Base-by-base conservation (phyloP, 2,888 invertebrate genomes). In the Gymnosoma rotundatum region DNA sequence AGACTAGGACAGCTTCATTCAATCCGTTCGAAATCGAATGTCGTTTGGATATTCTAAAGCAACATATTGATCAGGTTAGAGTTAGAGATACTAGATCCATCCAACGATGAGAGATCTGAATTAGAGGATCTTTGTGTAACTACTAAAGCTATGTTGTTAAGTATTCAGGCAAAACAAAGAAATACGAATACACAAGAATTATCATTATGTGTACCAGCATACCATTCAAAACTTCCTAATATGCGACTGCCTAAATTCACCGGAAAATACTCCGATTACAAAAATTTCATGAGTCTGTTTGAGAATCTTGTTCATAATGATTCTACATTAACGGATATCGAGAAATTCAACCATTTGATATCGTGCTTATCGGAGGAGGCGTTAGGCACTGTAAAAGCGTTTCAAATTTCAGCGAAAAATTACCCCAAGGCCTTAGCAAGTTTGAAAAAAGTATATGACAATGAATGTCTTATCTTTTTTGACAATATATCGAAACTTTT, bases 401-500 rank as follows among this genome's bases (percentile, higher is more conserved):
- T 50, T 50, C 50, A 61, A 25, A 25, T 25, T 25, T 25, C 4
- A 25, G 25, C 25, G 25, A 4, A 25, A 25, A 25, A 25, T 25
- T 25, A 25, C 25, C 25, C 25, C 4, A 25, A 25, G 25, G 25
- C 25, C 25, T 25, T 25, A 25, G 25, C 25, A 25, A 25, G 25
- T 25, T 25, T 25, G 25, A 25, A 25, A 25, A 25, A 25, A 25
- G 25, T 25, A 25, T 25, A 25, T 25, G 25, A 25, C 1, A 56
- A 25, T 25, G 56, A 25, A 25, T 21, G 21, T 56, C 56, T 56
- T 25, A 25, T 56, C 10, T 56, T 56, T 25, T 56, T 25, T 16
- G 78, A 87, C 32, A 86, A 73, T 42, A 73, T 85, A 38, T 58
- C 80, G 10, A 82, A 78, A 54, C 69, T 85, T 42, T 86, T 86